Base-by-base conservation (phyloP, 2,113 vertebrate species). In the Eptatretus burgeri region DNA sequence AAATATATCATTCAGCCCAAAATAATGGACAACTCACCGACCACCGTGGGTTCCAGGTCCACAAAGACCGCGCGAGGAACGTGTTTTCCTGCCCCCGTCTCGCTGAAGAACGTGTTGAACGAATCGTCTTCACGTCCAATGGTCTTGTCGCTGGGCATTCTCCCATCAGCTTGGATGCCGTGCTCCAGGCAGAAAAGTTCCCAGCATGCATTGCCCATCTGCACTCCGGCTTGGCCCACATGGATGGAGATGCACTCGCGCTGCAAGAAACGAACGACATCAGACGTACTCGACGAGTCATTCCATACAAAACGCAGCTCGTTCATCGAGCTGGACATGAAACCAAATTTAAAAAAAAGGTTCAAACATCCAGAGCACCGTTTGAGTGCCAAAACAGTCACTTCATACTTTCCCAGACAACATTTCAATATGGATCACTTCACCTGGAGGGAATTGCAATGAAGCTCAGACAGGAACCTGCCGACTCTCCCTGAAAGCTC, bases 111-210 rank as follows among this genome's bases (percentile, higher is more conserved):
- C n/a, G 56, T 60, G 56, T 20, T 60, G 56, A 60, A 60, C 9
- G 56, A n/a, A 19, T 60, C 56, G n/a, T 60, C 77, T 0, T 67
- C 51, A 8, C 63, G 71, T 65, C 66, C 41, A 17, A 72, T 74
- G 51, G 66, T 69, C 1, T 70, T 66, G 53, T 70, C 69, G 1
- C 70, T 52, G 41, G 72, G 70, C 67, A 83, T 71, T 64, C 75
- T 76, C 20, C 80, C 80, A 0, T 82, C 78, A 0, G 78, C 75
- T 69, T 77, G 75, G 63, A 82, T 78, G 66, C 76, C 75, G 0
- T 82, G 80, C 50, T 82, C 80, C 66, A 82, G 68, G 66, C 80
- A 81, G 70, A 78, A 81, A 65, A 82, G 78, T 12, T 82, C 80
- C 80, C 80, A 80, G 71, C 79, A 81, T 0, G 78, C 77, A 1